Conservation (phyloP, 2,888 invertebrate species). For the Linyphia triangularis region DNA sequence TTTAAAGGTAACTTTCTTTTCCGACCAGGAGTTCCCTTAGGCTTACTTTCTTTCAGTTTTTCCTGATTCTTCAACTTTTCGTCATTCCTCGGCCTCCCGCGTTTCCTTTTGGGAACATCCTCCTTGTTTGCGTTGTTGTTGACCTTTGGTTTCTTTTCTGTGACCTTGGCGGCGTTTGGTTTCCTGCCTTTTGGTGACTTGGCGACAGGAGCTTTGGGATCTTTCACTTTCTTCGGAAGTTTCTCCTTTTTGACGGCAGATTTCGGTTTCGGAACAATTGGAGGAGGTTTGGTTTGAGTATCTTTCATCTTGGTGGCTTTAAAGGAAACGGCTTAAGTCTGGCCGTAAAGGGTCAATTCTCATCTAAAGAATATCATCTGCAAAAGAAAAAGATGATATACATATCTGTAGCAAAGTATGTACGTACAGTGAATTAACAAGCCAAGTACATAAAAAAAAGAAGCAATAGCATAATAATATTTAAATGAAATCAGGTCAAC, state of each 20-base stretch:
- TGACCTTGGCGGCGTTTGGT: background rate
- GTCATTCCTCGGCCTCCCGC: slow-evolving; percentile 51
- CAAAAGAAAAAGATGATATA: background rate
- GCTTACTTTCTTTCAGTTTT: slow-evolving; percentile 14
- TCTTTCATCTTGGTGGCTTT: slow-evolving; percentile 49
- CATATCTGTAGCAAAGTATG: background rate
- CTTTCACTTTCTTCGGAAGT: slow-evolving; percentile 58
- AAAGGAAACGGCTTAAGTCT: slow-evolving; percentile 25
- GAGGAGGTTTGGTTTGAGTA: slow-evolving; percentile 23
- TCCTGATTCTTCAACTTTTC: slow-evolving; percentile 40
- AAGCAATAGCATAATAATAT: too few species aligned
- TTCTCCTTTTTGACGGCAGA: slow-evolving; percentile 53
- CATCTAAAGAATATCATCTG: background rate
- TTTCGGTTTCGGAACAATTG: slow-evolving; percentile 42
- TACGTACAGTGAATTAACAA: too few species aligned
- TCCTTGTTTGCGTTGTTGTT: slow-evolving; percentile 13
- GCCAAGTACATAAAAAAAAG: too few species aligned
- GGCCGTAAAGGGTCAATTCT: slow-evolving; percentile 9
- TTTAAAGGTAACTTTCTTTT: slow-evolving; percentile 42
- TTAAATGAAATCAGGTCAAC: too few species aligned
- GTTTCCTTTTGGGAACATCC: slow-evolving; percentile 37
- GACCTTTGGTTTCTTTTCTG: slow-evolving; percentile 34
- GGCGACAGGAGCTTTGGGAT: slow-evolving; percentile 19
- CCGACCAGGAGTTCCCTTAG: slow-evolving; percentile 9
- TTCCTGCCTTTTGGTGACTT: slow-evolving; percentile 44